Conservation (phyloP, 2,113 vertebrate genomes). For the Rhombomys opimus region DNA sequence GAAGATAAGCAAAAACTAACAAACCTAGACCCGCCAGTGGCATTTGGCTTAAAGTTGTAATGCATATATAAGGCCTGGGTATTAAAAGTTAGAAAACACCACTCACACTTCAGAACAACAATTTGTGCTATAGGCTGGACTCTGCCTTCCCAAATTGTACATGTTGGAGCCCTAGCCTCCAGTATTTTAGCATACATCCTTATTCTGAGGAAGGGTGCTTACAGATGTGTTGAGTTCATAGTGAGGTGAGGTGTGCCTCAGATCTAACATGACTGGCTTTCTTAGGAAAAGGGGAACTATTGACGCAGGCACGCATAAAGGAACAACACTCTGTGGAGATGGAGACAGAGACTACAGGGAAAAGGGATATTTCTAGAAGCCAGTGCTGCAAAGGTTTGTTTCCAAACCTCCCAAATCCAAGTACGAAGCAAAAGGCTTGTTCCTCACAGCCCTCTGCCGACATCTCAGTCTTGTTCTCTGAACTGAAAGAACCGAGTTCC, state of each 20-base stretch:
- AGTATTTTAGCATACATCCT: neutral
- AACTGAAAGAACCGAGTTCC: neutral
- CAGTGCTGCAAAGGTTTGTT: neutral
- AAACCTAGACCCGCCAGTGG: neutral
- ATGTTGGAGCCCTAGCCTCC: neutral
- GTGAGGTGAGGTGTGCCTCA: neutral
- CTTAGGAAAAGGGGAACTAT: neutral
- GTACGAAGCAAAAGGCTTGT: neutral
- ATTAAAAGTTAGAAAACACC: neutral
- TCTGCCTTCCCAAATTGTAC: neutral
- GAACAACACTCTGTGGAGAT: neutral
- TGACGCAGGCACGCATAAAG: neutral
- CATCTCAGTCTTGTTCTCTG: neutral
- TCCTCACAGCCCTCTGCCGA: too few species aligned
- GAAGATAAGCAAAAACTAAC: neutral
- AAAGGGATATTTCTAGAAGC: neutral
- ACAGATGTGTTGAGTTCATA: neutral
- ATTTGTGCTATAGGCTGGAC: neutral
- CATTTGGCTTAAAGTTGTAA: neutral
- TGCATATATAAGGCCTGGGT: neutral
- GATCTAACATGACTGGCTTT: neutral
- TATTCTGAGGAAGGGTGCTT: neutral
- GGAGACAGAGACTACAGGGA: neutral
- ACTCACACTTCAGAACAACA: conserved; percentile 9
- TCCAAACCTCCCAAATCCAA: neutral